Percentiles rank a stretch among this genome's conserved stretches.
Evolutionary conservation across 2,888 invertebrate species (phyloP).

Genomic region (Argynnis bischoffii): DNA sequence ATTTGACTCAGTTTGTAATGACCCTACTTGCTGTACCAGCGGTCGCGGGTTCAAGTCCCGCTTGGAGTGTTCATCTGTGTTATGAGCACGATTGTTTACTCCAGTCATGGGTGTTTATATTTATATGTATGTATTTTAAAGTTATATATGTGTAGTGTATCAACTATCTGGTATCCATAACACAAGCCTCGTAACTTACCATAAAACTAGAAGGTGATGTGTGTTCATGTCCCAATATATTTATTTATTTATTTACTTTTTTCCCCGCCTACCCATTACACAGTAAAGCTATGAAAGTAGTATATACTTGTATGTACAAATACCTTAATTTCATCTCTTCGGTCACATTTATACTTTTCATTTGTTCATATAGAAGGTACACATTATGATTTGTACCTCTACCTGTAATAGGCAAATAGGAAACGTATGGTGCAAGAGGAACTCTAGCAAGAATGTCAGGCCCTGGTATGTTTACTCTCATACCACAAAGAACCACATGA

Average conservation of each 20-base stretch:
- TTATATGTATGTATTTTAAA: too few relatives aligned
- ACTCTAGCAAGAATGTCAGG: background rate
- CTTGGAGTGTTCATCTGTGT: too few relatives aligned
- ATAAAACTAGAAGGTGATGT: background rate
- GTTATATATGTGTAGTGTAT: too few relatives aligned
- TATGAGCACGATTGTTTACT: too few relatives aligned
- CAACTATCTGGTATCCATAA: too few relatives aligned
- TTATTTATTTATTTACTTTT: too few relatives aligned
- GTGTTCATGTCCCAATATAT: too few relatives aligned
- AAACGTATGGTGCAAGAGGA: background rate
- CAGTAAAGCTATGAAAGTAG: background rate
- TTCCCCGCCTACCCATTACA: background rate
- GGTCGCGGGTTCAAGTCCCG: too few relatives aligned
- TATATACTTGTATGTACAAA: background rate
- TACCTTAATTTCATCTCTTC: background rate
- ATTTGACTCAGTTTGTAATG: too few relatives aligned
- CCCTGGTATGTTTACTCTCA: slow-evolving; percentile 5
- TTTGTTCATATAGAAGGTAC: slow-evolving; percentile 3
- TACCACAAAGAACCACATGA: background rate
- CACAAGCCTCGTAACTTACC: too few relatives aligned
- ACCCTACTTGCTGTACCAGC: too few relatives aligned
- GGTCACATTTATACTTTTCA: background rate
- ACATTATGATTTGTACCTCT: background rate
- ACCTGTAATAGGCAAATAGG: background rate
- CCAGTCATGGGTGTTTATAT: too few relatives aligned